These are phyloP conservation scores for Diarsia dahlii DNA, from an alignment of 2,888 invertebrate species.

Conservation along the genomic window DNA sequence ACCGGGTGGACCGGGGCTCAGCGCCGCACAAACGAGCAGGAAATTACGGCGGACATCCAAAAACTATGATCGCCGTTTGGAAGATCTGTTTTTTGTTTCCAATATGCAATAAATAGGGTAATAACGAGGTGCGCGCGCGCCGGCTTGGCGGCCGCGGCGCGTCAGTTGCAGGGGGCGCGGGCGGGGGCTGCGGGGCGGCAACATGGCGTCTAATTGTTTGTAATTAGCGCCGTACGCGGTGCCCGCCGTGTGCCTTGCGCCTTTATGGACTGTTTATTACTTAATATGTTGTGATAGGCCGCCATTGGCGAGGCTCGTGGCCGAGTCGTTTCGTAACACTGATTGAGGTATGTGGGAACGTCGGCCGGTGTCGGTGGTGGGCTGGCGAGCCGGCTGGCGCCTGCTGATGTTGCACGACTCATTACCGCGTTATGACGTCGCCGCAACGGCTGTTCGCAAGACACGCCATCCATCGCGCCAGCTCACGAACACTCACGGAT, in stretches of 20 bases:
- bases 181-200: conserved; percentile 79
- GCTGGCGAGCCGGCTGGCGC: conserved; percentile 57
- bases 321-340: conserved; percentile 70
- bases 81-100: conserved; percentile 81
- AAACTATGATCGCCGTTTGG: conserved; percentile 74
- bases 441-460: conserved; percentile 37
- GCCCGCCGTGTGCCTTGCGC: conserved; percentile 69
- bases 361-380: conserved; percentile 47
- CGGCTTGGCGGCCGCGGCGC: conserved; percentile 64
- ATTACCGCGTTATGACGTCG: conserved; percentile 61
- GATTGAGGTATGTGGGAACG: conserved; percentile 73
- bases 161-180: conserved; percentile 66
- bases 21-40: conserved; percentile 61
- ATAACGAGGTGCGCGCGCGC: conserved; percentile 75
- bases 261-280: conserved; percentile 88
- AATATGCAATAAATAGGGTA: conserved; percentile 87
- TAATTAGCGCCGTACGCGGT: conserved; percentile 81
- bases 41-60: conserved; percentile 65
- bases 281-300: conserved; percentile 85
- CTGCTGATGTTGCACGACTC: conserved; percentile 59
- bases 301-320: conserved; percentile 66
- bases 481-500: conserved; percentile 16
- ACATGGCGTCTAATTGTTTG: conserved; percentile 85
- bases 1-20: not conserved
- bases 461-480: conserved; percentile 37